These are phyloP conservation scores for Vimba vimba DNA, from an alignment of 2,113 vertebrate genomes.

Conservation along the genomic window DNA sequence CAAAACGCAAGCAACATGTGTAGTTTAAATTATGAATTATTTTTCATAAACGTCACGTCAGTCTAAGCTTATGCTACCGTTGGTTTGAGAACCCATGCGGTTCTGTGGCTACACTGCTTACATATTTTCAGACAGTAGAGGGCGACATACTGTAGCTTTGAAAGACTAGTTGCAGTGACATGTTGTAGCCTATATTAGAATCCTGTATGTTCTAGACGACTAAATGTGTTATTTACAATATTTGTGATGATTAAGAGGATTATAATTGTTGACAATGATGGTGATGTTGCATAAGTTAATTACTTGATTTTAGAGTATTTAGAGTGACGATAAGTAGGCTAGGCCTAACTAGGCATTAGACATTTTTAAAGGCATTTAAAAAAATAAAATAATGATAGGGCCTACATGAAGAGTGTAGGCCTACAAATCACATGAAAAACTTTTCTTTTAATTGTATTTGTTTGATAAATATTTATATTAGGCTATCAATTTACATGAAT, in stretches of 20 bases:
- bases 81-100: background rate
- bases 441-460: background rate
- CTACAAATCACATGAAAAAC: too few relatives aligned
- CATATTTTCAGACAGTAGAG: background rate
- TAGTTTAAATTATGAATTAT: background rate
- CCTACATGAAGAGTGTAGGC: too few relatives aligned
- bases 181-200: background rate
- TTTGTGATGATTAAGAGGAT: background rate
- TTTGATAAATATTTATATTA: background rate
- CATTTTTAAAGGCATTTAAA: too few relatives aligned
- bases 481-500: background rate
- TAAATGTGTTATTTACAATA: background rate
- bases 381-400: too few relatives aligned
- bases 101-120: background rate
- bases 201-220: background rate
- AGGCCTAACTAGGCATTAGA: too few relatives aligned
- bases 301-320: background rate
- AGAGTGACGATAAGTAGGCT: too few relatives aligned
- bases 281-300: background rate
- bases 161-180: background rate
- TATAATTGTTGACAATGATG: background rate
- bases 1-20: background rate
- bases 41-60: background rate
- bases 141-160: conserved; percentile 23
- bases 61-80: background rate